Percentiles rank a stretch among this genome's conserved stretches.
Conservation (phyloP, 2,113 vertebrate species). For the Perccottus glenii region DNA sequence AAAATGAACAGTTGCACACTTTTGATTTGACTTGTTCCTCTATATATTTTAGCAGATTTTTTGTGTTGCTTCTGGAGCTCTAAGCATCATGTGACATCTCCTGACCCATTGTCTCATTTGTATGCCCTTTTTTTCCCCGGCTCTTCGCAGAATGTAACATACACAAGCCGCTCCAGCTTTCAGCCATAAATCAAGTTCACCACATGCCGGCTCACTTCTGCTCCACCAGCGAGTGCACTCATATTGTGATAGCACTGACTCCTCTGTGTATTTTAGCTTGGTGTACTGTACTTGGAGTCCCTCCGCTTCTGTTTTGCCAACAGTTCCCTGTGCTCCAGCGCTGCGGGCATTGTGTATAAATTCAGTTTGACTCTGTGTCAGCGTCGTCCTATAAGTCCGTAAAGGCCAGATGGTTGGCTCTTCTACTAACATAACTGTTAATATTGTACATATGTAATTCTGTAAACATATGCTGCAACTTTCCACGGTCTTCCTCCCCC, state of each 20-base stretch:
- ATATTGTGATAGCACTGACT: neutral
- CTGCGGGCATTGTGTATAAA: slow-evolving; percentile 18
- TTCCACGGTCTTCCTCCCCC: slow-evolving; percentile 34
- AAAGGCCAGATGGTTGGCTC: slow-evolving; percentile 57
- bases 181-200: slow-evolving; percentile 48
- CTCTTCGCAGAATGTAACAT: slow-evolving; percentile 28
- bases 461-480: slow-evolving; percentile 63
- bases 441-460: slow-evolving; percentile 62
- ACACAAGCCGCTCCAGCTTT: slow-evolving; percentile 25
- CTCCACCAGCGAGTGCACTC: slow-evolving; percentile 2
- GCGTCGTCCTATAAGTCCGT: slow-evolving; percentile 52
- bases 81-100: slow-evolving; percentile 15
- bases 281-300: slow-evolving; percentile 5
- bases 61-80: neutral
- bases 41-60: neutral
- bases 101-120: slow-evolving; percentile 16
- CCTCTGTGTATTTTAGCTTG: slow-evolving; percentile 29
- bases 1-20: neutral
- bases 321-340: slow-evolving; percentile 9
- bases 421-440: slow-evolving; percentile 40
- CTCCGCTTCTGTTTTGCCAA: neutral
- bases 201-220: slow-evolving; percentile 31
- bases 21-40: neutral
- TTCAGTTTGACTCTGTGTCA: slow-evolving; percentile 20
- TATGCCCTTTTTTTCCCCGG: slow-evolving; percentile 31